Conservation (phyloP, 2,797 vertebrate genomes). For the Rhabdomys pumilio region DNA sequence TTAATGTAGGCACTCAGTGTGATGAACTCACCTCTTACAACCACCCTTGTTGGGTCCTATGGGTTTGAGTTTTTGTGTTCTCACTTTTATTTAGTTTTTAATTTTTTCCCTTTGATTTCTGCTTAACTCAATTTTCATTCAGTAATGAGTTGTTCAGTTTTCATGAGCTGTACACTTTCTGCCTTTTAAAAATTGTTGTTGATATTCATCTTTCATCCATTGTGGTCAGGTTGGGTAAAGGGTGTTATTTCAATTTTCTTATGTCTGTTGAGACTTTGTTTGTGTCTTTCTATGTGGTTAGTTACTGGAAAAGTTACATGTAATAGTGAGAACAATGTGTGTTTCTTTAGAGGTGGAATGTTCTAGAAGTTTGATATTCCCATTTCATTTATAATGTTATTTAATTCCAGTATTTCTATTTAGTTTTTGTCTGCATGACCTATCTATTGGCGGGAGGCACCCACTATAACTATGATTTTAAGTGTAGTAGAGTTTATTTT, state of each 20-base stretch:
- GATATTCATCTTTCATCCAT: not conserved
- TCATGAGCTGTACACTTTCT: not conserved
- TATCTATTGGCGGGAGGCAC: not conserved
- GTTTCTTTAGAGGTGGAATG: not conserved
- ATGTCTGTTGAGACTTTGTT: not conserved
- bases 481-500: not conserved
- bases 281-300: not conserved
- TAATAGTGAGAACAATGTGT: not conserved
- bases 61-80: not conserved
- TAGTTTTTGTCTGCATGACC: no score
- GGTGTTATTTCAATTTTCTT: no score
- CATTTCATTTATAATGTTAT: not conserved
- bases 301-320: not conserved
- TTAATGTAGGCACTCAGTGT: not conserved
- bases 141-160: not conserved
- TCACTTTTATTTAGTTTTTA: not conserved
- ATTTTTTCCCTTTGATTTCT: not conserved
- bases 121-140: not conserved
- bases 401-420: not conserved
- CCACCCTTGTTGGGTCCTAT: not conserved
- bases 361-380: not conserved
- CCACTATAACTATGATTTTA: not conserved
- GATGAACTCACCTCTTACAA: not conserved
- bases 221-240: not conserved
- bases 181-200: not conserved